Percentiles rank a stretch among this genome's conserved stretches.
phyloP scores from a whole-genome alignment of 2,797 vertebrate species.

The Micromesistius poutassou region DNA sequence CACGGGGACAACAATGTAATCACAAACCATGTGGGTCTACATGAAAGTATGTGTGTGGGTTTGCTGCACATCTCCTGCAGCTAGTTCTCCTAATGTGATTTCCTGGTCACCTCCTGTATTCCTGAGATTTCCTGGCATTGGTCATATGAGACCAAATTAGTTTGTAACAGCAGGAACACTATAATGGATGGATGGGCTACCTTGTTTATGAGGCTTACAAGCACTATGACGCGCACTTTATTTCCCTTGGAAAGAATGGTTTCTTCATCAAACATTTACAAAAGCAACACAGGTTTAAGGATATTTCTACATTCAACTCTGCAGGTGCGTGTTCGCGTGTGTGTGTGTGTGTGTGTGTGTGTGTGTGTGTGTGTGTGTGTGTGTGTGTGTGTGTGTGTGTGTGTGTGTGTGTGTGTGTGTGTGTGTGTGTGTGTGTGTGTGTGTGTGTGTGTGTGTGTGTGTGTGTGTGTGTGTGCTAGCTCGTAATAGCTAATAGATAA shows the following conservation, averaged over 20 bases:
- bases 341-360: too few relatives aligned
- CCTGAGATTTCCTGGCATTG: not conserved
- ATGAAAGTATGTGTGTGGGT: not conserved
- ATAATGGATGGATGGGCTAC: not conserved
- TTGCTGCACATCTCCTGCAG: not conserved
- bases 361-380: too few relatives aligned
- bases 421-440: too few relatives aligned
- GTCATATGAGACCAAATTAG: not conserved
- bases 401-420: too few relatives aligned
- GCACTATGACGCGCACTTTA: not conserved
- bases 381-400: too few relatives aligned
- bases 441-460: not conserved
- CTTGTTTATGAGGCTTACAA: not conserved
- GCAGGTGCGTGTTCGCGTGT: too few relatives aligned
- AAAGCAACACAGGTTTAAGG: not conserved
- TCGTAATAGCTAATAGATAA: conserved; percentile 9
- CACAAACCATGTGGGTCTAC: not conserved
- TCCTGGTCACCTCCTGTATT: not conserved
- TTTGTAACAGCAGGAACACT: not conserved
- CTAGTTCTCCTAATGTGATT: not conserved
- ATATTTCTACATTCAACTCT: not conserved
- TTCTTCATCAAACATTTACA: not conserved
- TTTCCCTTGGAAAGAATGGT: not conserved
- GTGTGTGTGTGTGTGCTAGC: conserved; percentile 1
- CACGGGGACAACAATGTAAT: not conserved